Base-by-base conservation (phyloP, 2,888 invertebrate genomes). In the Ischnura elegans region DNA sequence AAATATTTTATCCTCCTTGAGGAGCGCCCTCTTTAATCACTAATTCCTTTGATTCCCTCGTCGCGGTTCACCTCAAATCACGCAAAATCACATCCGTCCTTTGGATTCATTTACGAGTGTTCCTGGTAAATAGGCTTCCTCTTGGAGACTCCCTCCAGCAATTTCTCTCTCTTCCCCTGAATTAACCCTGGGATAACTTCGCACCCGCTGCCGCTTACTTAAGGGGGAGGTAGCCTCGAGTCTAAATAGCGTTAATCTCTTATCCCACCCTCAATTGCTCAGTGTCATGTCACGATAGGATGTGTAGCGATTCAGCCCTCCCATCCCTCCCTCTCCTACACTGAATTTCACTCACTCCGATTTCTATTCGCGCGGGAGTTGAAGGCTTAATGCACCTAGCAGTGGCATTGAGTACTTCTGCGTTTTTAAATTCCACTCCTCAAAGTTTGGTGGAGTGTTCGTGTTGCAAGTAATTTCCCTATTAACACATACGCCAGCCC, bases 201-300 rank as follows among this genome's bases (percentile, higher is more conserved):
- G 36, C 76, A 76, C 76, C 76, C 76, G 76, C n/a, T n/a, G n/a
- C 76, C 76, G 76, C 76, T 76, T 76, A 76, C 76, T n/a, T 19
- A 36, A 36, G 36, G 76, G n/a, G n/a, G n/a, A n/a, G n/a, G n/a
- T n/a, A n/a, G n/a, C n/a, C 76, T 25, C 10, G 36, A 36, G 76
- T 36, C 36, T 16, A 10, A 10, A 13, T 29, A 76, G 29, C 36
- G 10, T 36, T 36, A 76, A 76, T 76, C 36, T 36, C 76, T 13
- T 10, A 10, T 36, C 36, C 16, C 10, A 29, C 76, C 29, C n/a
- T 36, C 36, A n/a, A 76, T 76, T 76, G 29, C 76, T 76, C 76
- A 76, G 8, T 36, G 76, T 76, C 76, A 76, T 76, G 29, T 61
- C 76, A 36, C 61, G 29, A 36, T 8, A 36, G 76, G 29, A 76